Conservation (phyloP, 2,888 invertebrate species). For the Keiferia lycopersicella region DNA sequence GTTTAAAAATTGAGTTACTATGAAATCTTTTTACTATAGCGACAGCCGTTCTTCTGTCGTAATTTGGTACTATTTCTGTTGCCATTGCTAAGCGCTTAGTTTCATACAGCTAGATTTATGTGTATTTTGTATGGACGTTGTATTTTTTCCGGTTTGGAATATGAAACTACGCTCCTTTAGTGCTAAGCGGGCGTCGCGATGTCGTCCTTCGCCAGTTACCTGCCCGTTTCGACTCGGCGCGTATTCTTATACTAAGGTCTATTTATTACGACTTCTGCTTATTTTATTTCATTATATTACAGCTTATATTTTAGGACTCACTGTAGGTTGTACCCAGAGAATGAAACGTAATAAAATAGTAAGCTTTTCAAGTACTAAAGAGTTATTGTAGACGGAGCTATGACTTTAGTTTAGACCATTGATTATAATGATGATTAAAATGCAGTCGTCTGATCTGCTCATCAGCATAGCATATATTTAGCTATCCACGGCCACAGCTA, state of each 20-base stretch:
- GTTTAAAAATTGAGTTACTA: neutral
- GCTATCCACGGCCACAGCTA: no score
- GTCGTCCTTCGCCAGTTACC: slow-evolving; percentile 62
- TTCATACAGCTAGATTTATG: neutral
- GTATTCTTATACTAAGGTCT: slow-evolving; percentile 43
- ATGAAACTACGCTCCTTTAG: neutral
- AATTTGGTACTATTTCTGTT: neutral
- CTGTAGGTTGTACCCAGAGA: no score
- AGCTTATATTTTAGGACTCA: slow-evolving; percentile 22
- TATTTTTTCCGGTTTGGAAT: neutral
- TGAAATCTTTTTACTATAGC: neutral
- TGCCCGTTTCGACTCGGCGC: slow-evolving; percentile 45
- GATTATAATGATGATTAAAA: no score
- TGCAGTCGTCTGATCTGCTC: no score
- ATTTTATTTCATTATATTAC: slow-evolving; percentile 4
- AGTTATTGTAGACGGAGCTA: no score
- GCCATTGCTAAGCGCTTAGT: neutral
- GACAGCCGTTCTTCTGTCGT: neutral
- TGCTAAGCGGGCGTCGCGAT: slow-evolving; percentile 5
- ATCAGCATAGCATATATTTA: no score
- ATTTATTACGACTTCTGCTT: slow-evolving; percentile 31
- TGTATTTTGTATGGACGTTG: neutral
- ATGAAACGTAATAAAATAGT: no score
- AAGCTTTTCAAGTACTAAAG: no score
- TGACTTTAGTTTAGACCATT: no score